Evolutionary conservation across 1,140 invertebrate species (phyloP), one percentile per base, ranked within the genome.

Genomic region (Diorhabda sublineata): DNA sequence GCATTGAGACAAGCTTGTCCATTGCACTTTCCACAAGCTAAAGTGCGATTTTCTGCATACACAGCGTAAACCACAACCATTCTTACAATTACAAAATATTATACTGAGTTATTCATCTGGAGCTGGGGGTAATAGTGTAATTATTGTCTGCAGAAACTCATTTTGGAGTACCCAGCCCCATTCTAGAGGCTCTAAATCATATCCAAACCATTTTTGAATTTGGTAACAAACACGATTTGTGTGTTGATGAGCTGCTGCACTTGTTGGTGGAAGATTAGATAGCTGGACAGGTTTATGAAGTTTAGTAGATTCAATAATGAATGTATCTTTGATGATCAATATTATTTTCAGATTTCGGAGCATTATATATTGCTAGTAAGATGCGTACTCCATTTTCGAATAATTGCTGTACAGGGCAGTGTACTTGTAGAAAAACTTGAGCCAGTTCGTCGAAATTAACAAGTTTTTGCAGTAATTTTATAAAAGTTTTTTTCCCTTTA

Each of bases 401-500:
- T 26, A 26, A 26, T 26, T 26, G 26, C 26, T 26, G 26, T 1
- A 26, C 26, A 26, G 26, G 26, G 26, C 11, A 26, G 1, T 26
- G 0, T 1, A 26, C 26, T 26, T 59, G 58, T 9, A 58, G 58
- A 58, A 58, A 58, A 8, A 58, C 58, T 58, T 5, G 58, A 58
- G n/a, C 58, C 2, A n/a, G 58, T 58, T 58, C 9, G 58, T 58
- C 58, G 58, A 58, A 58, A n/a, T 58, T 58, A 26, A 3, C 1
- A 58, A 58, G n/a, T 3, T 58, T 58, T n/a, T n/a, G 9, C 41
- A 58, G n/a, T 7, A n/a, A 5, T 8, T 58, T 58, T 5, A 58
- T 58, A 26, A 58, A 58, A 58, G n/a, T 58, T 7, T 58, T 58
- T 11, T 58, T 3, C 58, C 58, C 58, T 59, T 59, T 59, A 26